A percentile compares a stretch with the other conserved stretches of the same genome.
Conservation (phyloP, 2,888 invertebrate genomes). For the Deilephila porcellus region DNA sequence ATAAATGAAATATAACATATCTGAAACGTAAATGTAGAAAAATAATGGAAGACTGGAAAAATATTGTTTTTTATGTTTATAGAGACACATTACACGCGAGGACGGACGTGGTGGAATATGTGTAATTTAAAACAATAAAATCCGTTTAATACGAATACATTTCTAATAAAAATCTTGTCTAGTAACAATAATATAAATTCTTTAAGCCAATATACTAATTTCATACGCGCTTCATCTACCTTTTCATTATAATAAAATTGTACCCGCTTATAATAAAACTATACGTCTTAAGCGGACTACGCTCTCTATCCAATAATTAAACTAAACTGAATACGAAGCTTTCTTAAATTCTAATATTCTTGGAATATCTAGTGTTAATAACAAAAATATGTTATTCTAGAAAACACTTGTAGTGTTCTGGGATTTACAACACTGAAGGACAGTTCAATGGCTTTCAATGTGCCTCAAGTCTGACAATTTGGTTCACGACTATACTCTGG, state of each 20-base stretch:
- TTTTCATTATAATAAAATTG: no score
- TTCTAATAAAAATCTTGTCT: not conserved
- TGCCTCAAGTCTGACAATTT: no score
- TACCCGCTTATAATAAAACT: not conserved
- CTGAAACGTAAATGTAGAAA: not conserved
- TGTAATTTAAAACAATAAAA: not conserved
- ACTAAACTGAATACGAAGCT: no score
- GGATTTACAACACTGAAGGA: no score
- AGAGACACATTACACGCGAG: not conserved
- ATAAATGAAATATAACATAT: not conserved
- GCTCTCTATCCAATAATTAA: slow-evolving; percentile 5
- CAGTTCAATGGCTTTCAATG: no score
- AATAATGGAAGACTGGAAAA: not conserved
- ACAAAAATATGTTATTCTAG: no score
- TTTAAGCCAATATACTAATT: no score
- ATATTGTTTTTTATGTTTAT: not conserved
- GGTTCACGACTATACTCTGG: no score
- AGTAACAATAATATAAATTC: not conserved
- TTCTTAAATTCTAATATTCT: no score
- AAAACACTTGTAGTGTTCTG: no score
- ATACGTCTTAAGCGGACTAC: not conserved
- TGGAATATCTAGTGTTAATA: no score
- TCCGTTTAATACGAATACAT: not conserved
- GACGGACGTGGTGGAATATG: not conserved
- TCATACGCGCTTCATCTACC: no score